These are phyloP conservation scores for Drosophila ochracea DNA, from an alignment of 2,888 invertebrate species.

Conservation along the genomic window DNA sequence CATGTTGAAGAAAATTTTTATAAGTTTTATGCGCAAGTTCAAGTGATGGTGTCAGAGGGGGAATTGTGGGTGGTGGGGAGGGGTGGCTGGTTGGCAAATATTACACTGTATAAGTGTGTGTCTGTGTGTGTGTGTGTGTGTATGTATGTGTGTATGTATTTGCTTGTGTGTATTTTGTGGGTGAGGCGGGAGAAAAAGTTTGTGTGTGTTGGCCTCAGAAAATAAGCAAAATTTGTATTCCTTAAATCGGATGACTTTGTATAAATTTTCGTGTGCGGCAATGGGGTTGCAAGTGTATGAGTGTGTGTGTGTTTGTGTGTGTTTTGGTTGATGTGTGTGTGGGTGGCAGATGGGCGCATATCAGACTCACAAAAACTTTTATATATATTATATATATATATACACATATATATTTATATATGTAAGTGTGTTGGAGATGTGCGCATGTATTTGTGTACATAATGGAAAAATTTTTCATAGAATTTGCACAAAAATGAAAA, in stretches of 20 bases:
- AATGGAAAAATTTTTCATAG: conserved; percentile 84
- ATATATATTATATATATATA: conserved; percentile 52
- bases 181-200: conserved; percentile 35
- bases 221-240: conserved; percentile 84
- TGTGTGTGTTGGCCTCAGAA: conserved; percentile 69
- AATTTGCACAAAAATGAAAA: conserved; percentile 83
- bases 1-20: conserved; percentile 84
- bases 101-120: conserved; percentile 45
- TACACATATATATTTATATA: conserved; percentile 16
- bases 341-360: conserved; percentile 70
- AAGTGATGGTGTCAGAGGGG: conserved; percentile 56
- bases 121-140: conserved; percentile 23
- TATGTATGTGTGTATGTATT: conserved; percentile 27
- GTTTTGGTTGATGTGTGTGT: conserved; percentile 29
- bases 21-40: conserved; percentile 82
- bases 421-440: conserved; percentile 25
- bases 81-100: conserved; percentile 58
- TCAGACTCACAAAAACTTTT: conserved; percentile 65
- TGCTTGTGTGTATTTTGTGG: conserved; percentile 45
- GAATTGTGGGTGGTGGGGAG: conserved; percentile 14
- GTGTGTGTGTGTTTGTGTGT: conserved; percentile 23
- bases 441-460: conserved; percentile 73
- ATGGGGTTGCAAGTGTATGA: conserved; percentile 69
- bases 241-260: conserved; percentile 85
- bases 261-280: conserved; percentile 82